These are phyloP conservation scores for Ceraclea dissimilis DNA, from an alignment of 2,888 invertebrate genomes.

Conservation along the genomic window DNA sequence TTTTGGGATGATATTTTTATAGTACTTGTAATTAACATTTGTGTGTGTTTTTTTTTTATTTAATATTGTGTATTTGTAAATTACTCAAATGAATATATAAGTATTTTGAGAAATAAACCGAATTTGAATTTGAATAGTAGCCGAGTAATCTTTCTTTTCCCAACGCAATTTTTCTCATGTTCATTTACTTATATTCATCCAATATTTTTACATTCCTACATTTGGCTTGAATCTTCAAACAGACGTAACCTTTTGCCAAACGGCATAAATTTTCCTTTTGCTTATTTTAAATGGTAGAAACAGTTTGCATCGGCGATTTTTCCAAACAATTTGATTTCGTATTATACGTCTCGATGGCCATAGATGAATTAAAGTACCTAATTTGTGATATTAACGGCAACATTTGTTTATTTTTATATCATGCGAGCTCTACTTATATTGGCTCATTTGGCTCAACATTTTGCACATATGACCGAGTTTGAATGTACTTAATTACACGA, in stretches of 20 bases:
- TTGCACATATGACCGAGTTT: neutral
- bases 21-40: too few relatives aligned
- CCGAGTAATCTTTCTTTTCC: too few relatives aligned
- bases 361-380: neutral
- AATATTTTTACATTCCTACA: too few relatives aligned
- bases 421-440: neutral
- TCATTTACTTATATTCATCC: too few relatives aligned
- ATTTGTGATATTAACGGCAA: slow-evolving; percentile 2
- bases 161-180: too few relatives aligned
- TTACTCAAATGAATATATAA: too few relatives aligned
- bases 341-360: slow-evolving; percentile 4
- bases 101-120: too few relatives aligned
- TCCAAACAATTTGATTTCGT: slow-evolving; percentile 7
- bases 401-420: slow-evolving; percentile 1
- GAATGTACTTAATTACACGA: neutral
- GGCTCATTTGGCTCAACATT: neutral
- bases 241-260: neutral
- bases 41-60: too few relatives aligned
- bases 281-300: slow-evolving; percentile 10
- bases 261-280: neutral
- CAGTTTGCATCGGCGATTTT: slow-evolving; percentile 6
- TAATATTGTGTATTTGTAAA: too few relatives aligned
- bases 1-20: too few relatives aligned
- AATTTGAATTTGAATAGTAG: too few relatives aligned
- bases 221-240: too few relatives aligned